A percentile compares a stretch with the other conserved stretches of the same genome.
Evolutionary conservation across 2,797 vertebrate genomes (phyloP).

Genomic region (Danio kyathit): DNA sequence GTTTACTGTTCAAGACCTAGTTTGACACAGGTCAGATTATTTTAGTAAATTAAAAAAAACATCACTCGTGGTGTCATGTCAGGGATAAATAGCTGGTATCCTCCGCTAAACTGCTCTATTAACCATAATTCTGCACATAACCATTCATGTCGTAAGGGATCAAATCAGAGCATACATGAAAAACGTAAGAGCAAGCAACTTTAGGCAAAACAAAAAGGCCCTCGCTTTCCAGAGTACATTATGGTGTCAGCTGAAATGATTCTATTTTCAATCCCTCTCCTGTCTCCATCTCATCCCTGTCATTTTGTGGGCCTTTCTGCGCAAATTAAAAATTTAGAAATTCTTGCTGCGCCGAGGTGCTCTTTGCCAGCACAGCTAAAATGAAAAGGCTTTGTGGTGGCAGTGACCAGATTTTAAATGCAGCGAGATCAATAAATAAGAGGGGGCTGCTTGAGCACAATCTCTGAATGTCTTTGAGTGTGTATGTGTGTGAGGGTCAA

Average conservation of each 20-base stretch:
- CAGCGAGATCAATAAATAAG: constrained; percentile 92
- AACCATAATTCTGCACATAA: not conserved
- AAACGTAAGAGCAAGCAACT: not conserved
- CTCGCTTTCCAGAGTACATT: not conserved
- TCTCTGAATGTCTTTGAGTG: constrained; percentile 78
- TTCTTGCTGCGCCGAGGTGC: constrained; percentile 76
- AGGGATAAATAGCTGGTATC: constrained; percentile 5
- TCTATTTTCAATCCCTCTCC: constrained; percentile 41
- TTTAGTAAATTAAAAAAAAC: not conserved
- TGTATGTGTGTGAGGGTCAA: constrained; percentile 63
- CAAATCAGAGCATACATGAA: not conserved
- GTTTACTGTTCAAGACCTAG: constrained; percentile 52
- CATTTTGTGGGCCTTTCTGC: constrained; percentile 80
- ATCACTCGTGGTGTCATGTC: not conserved
- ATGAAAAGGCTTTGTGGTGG: constrained; percentile 88
- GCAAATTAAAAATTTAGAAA: constrained; percentile 90
- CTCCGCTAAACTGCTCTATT: not conserved
- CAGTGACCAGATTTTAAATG: constrained; percentile 96
- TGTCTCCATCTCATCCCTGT: constrained; percentile 68
- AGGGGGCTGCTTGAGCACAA: constrained; percentile 77
- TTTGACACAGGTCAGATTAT: constrained; percentile 38
- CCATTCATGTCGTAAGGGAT: not conserved
- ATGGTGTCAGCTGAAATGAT: constrained; percentile 56
- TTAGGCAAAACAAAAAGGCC: constrained; percentile 20
- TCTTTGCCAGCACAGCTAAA: constrained; percentile 90